phyloP scores from a whole-genome alignment of 2,797 vertebrate genomes.

The Columba guinea region DNA sequence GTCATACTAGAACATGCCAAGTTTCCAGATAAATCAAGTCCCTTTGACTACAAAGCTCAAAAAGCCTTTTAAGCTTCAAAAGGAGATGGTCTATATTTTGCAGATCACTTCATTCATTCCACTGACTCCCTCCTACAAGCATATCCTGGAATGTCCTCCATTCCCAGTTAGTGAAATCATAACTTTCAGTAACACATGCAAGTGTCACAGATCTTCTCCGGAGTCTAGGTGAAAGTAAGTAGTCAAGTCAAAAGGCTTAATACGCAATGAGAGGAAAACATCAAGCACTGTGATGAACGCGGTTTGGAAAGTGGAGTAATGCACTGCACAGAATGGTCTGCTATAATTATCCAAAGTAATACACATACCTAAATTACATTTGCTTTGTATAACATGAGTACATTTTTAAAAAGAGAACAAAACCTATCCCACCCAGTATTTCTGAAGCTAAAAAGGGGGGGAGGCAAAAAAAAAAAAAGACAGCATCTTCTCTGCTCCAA shows the following conservation, averaged over 20 bases:
- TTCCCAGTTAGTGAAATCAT: not conserved
- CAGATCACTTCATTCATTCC: not conserved
- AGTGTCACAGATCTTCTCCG: not conserved
- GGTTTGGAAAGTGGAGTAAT: not conserved
- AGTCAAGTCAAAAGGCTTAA: not conserved
- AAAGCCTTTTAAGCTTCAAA: not conserved
- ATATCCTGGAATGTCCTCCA: not conserved
- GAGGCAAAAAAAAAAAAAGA: not conserved
- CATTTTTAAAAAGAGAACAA: not conserved
- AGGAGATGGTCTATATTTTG: not conserved
- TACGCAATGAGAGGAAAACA: not conserved
- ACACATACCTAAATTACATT: not conserved
- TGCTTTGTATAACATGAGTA: not conserved
- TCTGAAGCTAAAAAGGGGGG: not conserved
- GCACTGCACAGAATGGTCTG: not conserved
- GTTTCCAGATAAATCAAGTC: not conserved
- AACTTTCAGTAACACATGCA: not conserved
- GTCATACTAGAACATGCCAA: not conserved
- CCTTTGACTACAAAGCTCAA: not conserved
- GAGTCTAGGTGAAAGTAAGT: not conserved
- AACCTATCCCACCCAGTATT: not conserved
- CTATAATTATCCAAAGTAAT: not conserved
- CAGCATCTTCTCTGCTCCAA: not conserved
- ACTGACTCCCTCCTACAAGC: not conserved
- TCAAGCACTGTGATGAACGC: not conserved